Base-by-base conservation (phyloP, 2,113 vertebrate species). In the Ceyx melanurus region DNA sequence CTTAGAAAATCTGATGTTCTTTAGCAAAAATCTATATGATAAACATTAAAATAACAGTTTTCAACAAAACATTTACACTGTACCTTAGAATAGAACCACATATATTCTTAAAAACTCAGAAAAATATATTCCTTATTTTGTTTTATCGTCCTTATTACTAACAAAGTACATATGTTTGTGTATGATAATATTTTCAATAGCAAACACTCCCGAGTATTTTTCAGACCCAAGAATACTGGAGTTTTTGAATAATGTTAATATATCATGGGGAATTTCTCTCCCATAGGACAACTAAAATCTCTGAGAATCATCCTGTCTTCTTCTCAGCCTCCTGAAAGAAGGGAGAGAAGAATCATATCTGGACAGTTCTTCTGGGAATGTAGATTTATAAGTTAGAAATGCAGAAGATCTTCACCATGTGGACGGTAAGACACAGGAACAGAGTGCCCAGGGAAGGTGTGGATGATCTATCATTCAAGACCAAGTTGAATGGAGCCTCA, bases 331-430 rank as follows among this genome's bases (percentile, higher is more conserved):
- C 28, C 68, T 58, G 72, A 77, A 13, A 28, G 51, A 86, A 88
- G 5, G 0, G 0, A 25, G 15, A 37, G 9, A 51, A 53, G 20
- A 85, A 68, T 65, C 8, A 43, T 3, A 0, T 50, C 64, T 73
- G 45, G 64, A 57, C 25, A 50, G 37, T 62, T 45, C 18, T 50
- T 19, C 20, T 54, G 67, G 6, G 25, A 73, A 62, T 7, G 14
- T 31, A 29, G 20, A 85, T 18, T 3, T 82, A 14, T 53, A 48
- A 82, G 11, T 28, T 6, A 82, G 45, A 87, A 71, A 67, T 54
- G 15, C 21, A 84, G 60, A 78, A 74, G 7, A 22, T 48, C 46
- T 12, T 48, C 46, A 48, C 46, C 46, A 22, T 12, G 21, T 48
- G 46, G 21, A 22, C 9, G 18, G 46, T 48, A 48, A 48, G 46